A percentile compares a stretch with the other conserved stretches of the same genome.
Conservation (phyloP, 1,140 invertebrate species). For the Drosophila pectinifera region DNA sequence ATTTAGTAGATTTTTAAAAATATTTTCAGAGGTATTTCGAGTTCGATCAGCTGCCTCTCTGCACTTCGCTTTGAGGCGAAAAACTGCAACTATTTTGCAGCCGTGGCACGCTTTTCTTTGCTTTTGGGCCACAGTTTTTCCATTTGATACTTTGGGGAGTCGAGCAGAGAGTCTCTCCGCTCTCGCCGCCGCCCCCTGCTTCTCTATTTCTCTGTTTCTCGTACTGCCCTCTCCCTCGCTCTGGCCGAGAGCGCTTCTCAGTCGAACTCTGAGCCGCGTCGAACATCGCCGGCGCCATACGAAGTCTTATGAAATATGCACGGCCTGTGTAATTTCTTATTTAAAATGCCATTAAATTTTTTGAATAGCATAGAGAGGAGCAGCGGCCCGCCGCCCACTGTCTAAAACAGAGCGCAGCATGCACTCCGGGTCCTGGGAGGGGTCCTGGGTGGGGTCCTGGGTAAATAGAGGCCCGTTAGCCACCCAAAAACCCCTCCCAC, state of each 20-base stretch:
- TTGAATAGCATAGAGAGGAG: conserved; percentile 80
- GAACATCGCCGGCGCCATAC: conserved; percentile 68
- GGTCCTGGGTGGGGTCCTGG: conserved; percentile 49
- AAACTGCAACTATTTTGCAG: conserved; percentile 76
- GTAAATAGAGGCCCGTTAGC: conserved; percentile 71
- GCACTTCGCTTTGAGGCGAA: conserved; percentile 42
- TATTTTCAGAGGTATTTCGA: neutral
- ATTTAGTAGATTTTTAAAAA: neutral
- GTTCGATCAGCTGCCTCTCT: neutral
- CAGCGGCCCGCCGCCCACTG: conserved; percentile 34
- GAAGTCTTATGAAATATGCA: conserved; percentile 85
- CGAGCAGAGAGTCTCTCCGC: conserved; percentile 18
- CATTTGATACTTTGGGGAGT: conserved; percentile 81
- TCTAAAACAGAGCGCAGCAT: conserved; percentile 80
- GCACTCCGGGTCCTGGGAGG: conserved; percentile 53
- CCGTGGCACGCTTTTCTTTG: conserved; percentile 76
- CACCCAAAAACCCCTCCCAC: conserved; percentile 26
- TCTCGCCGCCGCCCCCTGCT: neutral
- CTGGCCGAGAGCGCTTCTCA: conserved; percentile 23
- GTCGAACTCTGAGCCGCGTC: conserved; percentile 74
- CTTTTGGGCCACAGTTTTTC: conserved; percentile 70
- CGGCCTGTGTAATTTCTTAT: conserved; percentile 84
- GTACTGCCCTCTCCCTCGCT: neutral
- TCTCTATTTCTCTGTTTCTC: neutral
- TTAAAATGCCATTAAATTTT: conserved; percentile 85